phyloP scores from a whole-genome alignment of 2,888 invertebrate genomes.

The Napeogenes inachia region DNA sequence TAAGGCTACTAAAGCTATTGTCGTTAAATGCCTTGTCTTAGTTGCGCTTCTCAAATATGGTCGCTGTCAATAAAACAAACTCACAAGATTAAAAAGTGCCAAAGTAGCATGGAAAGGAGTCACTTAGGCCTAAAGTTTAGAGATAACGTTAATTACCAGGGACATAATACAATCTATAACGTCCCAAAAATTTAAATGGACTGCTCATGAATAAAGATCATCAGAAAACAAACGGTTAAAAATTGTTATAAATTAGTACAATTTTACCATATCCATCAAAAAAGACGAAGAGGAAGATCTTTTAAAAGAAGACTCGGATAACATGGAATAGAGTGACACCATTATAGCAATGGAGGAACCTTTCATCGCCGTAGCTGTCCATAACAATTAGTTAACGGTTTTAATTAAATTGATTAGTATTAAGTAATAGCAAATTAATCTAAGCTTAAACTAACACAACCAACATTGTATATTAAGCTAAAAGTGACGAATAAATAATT shows the following conservation, averaged over 20 bases:
- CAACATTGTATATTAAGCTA: background rate
- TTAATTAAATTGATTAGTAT: background rate
- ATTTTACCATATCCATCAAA: background rate
- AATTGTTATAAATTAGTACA: background rate
- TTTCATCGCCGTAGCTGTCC: background rate
- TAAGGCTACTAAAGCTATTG: too few species aligned
- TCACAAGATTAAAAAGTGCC: background rate
- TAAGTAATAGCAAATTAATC: background rate
- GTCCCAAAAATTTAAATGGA: background rate
- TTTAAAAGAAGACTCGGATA: background rate
- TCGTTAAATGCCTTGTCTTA: background rate
- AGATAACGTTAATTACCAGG: background rate
- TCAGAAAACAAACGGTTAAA: background rate
- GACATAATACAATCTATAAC: background rate
- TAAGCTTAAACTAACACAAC: background rate
- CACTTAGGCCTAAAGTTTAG: background rate
- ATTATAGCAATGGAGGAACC: background rate
- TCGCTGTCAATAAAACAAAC: background rate
- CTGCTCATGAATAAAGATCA: background rate
- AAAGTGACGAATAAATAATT: too few species aligned
- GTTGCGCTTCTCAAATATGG: background rate
- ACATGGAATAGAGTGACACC: background rate
- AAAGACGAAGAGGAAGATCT: background rate
- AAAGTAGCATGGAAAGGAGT: background rate
- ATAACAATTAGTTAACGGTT: background rate